Percentiles rank a stretch among this genome's conserved stretches.
phyloP scores from a whole-genome alignment of 2,888 invertebrate species.

The Crepidodera aurea region DNA sequence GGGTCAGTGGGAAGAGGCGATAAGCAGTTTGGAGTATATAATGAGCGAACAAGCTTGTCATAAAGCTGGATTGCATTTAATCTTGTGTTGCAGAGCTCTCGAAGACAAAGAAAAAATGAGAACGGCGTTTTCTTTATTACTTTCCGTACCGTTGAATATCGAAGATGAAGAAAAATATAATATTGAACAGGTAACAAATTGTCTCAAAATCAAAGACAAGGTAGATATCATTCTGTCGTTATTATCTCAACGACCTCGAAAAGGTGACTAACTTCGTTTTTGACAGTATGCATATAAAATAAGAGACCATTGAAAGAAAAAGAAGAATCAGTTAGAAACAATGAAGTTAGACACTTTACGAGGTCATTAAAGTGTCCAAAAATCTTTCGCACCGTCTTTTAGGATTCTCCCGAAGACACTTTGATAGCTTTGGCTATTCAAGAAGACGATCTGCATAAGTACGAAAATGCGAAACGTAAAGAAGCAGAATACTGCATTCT shows the following conservation, averaged over 20 bases:
- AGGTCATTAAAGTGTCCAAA: too few relatives aligned
- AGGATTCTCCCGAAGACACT: conserved; percentile 60
- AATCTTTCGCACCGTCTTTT: too few relatives aligned
- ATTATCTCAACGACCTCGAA: too few relatives aligned
- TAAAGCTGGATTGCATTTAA: conserved; percentile 81
- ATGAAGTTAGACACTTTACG: too few relatives aligned
- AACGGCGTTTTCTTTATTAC: conserved; percentile 86
- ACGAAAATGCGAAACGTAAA: conserved; percentile 74
- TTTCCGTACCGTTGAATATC: conserved; percentile 85
- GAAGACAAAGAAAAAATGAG: conserved; percentile 94
- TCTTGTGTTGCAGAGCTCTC: conserved; percentile 87
- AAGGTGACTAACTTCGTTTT: too few relatives aligned
- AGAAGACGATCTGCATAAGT: conserved; percentile 77
- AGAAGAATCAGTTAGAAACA: too few relatives aligned
- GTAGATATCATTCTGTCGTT: too few relatives aligned
- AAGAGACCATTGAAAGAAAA: too few relatives aligned
- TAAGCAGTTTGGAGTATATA: conserved; percentile 96
- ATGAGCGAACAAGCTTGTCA: conserved; percentile 93
- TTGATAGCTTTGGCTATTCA: conserved; percentile 71
- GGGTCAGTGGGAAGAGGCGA: conserved; percentile 96
- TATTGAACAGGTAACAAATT: conserved; percentile 55
- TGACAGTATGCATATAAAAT: too few relatives aligned
- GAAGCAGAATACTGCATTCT: conserved; percentile 85
- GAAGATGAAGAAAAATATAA: conserved; percentile 81
- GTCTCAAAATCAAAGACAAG: too few relatives aligned